These are phyloP conservation scores for Drosophila fungiperda DNA, from an alignment of 2,888 invertebrate genomes.

Conservation along the genomic window DNA sequence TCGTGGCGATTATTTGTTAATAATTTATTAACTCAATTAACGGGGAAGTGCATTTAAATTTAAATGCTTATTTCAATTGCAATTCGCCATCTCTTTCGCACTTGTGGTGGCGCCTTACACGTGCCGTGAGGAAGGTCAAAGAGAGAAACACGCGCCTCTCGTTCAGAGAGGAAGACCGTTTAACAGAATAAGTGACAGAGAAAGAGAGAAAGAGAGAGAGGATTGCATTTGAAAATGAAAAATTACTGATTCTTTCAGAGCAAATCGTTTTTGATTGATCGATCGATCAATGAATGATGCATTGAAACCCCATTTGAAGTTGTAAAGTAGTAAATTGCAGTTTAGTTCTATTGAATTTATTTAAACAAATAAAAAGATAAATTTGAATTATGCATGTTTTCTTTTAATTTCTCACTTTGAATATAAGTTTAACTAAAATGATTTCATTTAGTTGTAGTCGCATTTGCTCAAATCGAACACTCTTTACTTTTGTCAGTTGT, in stretches of 20 bases:
- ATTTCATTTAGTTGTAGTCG: background rate
- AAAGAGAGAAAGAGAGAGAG: no score
- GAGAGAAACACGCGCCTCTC: constrained; percentile 72
- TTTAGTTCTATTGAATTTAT: background rate
- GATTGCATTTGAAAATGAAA: background rate
- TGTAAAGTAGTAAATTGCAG: background rate
- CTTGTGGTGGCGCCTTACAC: constrained; percentile 49
- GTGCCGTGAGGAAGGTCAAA: constrained; percentile 57
- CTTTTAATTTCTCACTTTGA: background rate
- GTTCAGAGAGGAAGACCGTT: background rate
- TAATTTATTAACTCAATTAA: constrained; percentile 77
- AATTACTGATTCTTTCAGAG: background rate
- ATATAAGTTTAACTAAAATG: background rate
- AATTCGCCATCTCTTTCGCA: constrained; percentile 43
- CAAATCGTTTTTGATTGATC: constrained; percentile 23
- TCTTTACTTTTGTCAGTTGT: background rate
- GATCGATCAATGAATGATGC: constrained; percentile 26
- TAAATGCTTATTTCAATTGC: constrained; percentile 61
- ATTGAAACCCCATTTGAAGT: background rate
- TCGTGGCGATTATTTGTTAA: constrained; percentile 34
- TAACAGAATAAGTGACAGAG: background rate
- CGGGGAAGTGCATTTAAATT: constrained; percentile 68
- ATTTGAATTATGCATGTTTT: background rate
- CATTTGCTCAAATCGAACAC: constrained; percentile 25
- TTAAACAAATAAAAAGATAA: background rate